Conservation (phyloP, 2,113 vertebrate species). For the Lepus europaeus region DNA sequence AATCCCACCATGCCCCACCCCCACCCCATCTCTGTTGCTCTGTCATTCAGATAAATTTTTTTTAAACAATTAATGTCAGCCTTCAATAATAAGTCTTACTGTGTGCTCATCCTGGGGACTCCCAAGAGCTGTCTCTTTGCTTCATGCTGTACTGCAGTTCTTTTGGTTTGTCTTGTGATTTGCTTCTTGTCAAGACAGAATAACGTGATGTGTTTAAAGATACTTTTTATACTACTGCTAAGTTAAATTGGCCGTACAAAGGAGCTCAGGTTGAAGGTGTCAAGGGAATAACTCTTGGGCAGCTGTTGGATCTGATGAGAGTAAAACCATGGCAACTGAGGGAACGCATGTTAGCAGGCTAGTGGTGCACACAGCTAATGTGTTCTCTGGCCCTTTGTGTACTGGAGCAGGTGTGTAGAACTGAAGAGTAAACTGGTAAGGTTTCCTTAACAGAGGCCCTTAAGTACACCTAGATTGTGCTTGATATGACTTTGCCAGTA, state of each 20-base stretch:
- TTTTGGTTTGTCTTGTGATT: conserved; percentile 31
- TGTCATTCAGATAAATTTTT: too few relatives aligned
- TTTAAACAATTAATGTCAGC: not conserved
- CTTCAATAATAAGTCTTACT: not conserved
- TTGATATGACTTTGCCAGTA: not conserved
- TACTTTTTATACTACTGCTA: conserved; percentile 37
- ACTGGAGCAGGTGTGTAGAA: conserved; percentile 16
- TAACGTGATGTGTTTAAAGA: not conserved
- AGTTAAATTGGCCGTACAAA: conserved; percentile 12
- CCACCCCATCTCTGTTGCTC: too few relatives aligned
- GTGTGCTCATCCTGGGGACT: not conserved
- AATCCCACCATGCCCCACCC: too few relatives aligned
- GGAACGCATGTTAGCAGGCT: not conserved
- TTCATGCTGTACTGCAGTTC: conserved; percentile 18
- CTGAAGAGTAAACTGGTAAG: not conserved
- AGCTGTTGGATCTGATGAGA: not conserved
- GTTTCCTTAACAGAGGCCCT: conserved; percentile 13
- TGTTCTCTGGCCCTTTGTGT: not conserved
- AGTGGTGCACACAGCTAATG: not conserved
- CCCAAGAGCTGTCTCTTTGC: not conserved
- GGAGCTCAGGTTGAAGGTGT: conserved; percentile 2
- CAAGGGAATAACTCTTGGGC: not conserved
- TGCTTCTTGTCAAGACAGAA: not conserved
- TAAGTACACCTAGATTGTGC: not conserved
- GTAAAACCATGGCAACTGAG: not conserved